These are phyloP conservation scores for Diplodus sargus DNA, from an alignment of 2,797 vertebrate genomes.

Conservation along the genomic window DNA sequence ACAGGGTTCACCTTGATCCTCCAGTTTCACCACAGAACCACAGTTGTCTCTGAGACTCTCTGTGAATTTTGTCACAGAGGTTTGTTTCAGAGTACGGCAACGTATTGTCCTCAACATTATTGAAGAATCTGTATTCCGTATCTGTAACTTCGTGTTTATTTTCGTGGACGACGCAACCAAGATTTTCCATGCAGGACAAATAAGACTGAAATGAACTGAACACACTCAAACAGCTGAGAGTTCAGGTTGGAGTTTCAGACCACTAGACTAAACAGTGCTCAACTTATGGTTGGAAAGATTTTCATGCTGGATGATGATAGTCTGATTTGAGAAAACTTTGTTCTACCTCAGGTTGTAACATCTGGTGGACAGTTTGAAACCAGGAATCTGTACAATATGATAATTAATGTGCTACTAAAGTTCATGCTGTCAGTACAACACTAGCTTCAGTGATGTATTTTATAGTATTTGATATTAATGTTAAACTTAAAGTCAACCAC, in stretches of 20 bases:
- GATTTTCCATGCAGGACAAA: too few species aligned
- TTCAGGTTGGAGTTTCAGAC: background rate
- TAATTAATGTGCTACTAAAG: background rate
- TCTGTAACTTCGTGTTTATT: background rate
- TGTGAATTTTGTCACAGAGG: background rate
- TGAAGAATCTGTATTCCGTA: background rate
- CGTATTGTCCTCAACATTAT: background rate
- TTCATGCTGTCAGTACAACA: too few species aligned
- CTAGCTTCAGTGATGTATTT: too few species aligned
- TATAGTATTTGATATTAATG: too few species aligned
- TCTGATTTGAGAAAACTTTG: background rate
- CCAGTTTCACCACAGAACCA: background rate
- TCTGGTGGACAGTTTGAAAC: background rate
- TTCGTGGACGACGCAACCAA: background rate
- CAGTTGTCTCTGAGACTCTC: background rate
- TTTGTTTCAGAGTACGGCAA: background rate
- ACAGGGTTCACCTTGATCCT: slow-evolving; percentile 27
- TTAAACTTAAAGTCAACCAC: too few species aligned
- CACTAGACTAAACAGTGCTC: background rate
- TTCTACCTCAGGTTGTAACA: background rate
- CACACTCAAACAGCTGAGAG: background rate
- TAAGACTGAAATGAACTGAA: background rate
- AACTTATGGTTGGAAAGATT: background rate
- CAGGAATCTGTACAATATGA: background rate
- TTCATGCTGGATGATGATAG: background rate